Evolutionary conservation across 2,888 invertebrate species (phyloP), one percentile per base, ranked within the genome.

Genomic region (Dascillus cervinus): DNA sequence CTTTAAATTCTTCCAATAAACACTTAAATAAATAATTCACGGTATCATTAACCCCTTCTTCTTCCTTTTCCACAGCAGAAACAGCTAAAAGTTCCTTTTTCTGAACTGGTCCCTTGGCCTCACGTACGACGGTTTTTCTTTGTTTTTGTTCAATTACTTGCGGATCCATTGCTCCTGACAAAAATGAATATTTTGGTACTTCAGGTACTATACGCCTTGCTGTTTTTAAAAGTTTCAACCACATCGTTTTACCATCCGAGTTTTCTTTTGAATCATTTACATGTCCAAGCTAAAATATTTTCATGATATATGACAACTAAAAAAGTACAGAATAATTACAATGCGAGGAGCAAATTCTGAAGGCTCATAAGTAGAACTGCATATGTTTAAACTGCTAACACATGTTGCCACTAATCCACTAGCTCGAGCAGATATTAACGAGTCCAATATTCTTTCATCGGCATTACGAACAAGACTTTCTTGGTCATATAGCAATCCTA

Each of bases 11-110:
- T 20, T 64, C 57, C 1, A 32, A 53, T 13, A 79, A 59, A 35
- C 72, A 66, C 1, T 64, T 59, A 43, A 60, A 56, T 15, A 77
- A 68, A 10, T 67, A 65, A 37, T 60, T 61, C 2, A 78, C 72
- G 45, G 73, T 73, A 44, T 73, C 67, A 28, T 72, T 67, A 1
- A 74, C 67, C 21, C 70, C 70, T 29, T 72, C 70, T 26, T 76
- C 75, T 0, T 67, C 66, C 33, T 73, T 71, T 0, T 70, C 67
- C 5, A 70, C 30, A 55, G 51, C 64, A 6, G 66, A 62, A 1
- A 79, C 63, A 27, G 65, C 68, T 0, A 75, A 72, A 9, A 69
- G 69, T 39, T 67, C 69, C 9, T 70, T 62, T 13, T 55, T 56
- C 29, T 63, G 44, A 2, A 57, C 52, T 26, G 50, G 53, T 26